These are phyloP conservation scores for Harpagifer antarcticus DNA, from an alignment of 2,797 vertebrate genomes.

Conservation along the genomic window DNA sequence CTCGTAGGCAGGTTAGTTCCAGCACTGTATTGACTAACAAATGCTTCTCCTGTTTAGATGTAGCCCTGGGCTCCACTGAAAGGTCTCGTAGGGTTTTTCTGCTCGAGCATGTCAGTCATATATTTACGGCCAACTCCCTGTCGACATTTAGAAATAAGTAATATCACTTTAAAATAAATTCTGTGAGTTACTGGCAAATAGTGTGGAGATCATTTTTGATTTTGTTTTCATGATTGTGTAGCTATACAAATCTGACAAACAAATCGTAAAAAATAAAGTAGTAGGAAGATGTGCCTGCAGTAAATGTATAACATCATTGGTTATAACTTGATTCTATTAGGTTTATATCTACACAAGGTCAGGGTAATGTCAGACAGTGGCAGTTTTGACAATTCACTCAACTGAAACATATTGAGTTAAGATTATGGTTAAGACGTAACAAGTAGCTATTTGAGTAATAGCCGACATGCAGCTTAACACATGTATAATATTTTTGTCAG, in stretches of 20 bases:
- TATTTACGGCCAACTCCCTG: too few relatives aligned
- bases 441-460: background rate
- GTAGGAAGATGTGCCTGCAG: background rate
- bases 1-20: too few relatives aligned
- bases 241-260: background rate
- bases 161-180: too few relatives aligned
- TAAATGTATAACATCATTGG: background rate
- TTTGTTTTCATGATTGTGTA: background rate
- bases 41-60: too few relatives aligned
- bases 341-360: conserved; percentile 18
- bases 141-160: too few relatives aligned
- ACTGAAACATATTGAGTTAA: background rate
- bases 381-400: background rate
- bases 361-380: background rate
- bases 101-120: too few relatives aligned
- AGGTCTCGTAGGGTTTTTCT: too few relatives aligned
- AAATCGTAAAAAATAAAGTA: background rate
- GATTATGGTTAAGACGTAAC: background rate
- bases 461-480: background rate
- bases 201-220: too few relatives aligned
- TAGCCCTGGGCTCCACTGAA: too few relatives aligned
- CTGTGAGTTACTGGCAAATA: too few relatives aligned
- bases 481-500: background rate
- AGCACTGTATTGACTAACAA: too few relatives aligned
- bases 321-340: conserved; percentile 9